Evolutionary conservation across 2,113 vertebrate species (phyloP), one percentile per base, ranked within the genome.

Genomic region (Hypocryptadius cinnamomeus): DNA sequence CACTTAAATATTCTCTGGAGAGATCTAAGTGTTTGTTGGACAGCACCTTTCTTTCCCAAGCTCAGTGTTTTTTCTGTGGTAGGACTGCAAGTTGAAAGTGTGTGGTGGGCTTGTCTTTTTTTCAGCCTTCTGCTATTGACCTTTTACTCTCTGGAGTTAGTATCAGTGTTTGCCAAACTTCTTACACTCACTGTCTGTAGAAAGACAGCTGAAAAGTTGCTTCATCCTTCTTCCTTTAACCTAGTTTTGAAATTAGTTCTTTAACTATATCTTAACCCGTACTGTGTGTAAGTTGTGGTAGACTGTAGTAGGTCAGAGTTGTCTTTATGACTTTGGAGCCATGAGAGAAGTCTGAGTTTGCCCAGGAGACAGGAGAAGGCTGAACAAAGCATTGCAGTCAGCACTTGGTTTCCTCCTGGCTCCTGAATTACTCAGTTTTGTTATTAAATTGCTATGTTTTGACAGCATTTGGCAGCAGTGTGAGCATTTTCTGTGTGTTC

Each of bases 181-280:
- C 51, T 76, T 80, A 19, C 1, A 3, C 13, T 60, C 18, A 2
- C 48, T n/a, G 3, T 77, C 30, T 91, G 69, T 79, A 70, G 71
- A 93, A 91, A 76, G 77, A 31, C 40, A 74, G 63, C 59, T 79
- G n/a, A 85, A 77, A 47, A 74, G 21, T 97, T 96, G 95, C 95
- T 89, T 95, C 73, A 92, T 64, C 30, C 64, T 60, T 80, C 53
- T 80, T 95, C 90, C 93, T 93, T 93, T 94, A 71, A 51, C 81
- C 87, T 76, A 71, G 57, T 96, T 96, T 92, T 93, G 93, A 95
- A 95, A 96, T 72, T 10, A 16, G 13, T 47, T 83, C 13, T 51
- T 70, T 39, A 79, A 35, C 50, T 83, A 0, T 69, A 28, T 79
- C 56, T 66, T 90, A 88, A 61, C 42, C 19, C 37, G 12, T 57